Conservation (phyloP, 2,797 vertebrate species). For the Syngnathus rostellatus region DNA sequence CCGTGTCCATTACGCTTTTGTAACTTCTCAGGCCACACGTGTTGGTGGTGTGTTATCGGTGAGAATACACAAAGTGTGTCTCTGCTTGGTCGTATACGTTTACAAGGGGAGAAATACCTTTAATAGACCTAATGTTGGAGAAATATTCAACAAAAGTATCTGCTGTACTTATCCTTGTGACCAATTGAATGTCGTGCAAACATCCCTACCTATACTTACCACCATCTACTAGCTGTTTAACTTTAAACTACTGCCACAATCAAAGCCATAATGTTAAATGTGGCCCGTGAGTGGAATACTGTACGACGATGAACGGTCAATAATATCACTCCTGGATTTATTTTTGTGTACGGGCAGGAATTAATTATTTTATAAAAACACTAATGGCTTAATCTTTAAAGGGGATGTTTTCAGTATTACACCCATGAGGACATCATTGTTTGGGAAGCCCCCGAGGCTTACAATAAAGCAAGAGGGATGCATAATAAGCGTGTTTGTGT, state of each 20-base stretch:
- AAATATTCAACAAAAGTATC: not conserved
- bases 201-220: too few species aligned
- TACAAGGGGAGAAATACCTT: not conserved
- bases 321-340: not conserved
- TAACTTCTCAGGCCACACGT: slow-evolving; percentile 15
- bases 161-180: too few species aligned
- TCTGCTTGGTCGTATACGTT: not conserved
- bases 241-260: not conserved
- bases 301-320: not conserved
- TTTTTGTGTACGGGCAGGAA: not conserved
- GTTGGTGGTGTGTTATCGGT: slow-evolving; percentile 4
- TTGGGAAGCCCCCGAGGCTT: slow-evolving; percentile 44
- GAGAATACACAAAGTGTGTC: slow-evolving; percentile 9
- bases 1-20: slow-evolving; percentile 25
- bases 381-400: not conserved
- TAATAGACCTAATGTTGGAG: not conserved
- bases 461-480: slow-evolving; percentile 39
- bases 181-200: too few species aligned
- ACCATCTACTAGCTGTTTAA: not conserved
- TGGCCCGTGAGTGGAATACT: not conserved
- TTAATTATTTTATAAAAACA: not conserved
- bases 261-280: not conserved
- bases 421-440: slow-evolving; percentile 41
- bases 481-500: slow-evolving; percentile 37
- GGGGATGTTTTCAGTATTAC: slow-evolving; percentile 14